Evolutionary conservation across 1,140 invertebrate species (phyloP).

Genomic region (Microplitis mediator): DNA sequence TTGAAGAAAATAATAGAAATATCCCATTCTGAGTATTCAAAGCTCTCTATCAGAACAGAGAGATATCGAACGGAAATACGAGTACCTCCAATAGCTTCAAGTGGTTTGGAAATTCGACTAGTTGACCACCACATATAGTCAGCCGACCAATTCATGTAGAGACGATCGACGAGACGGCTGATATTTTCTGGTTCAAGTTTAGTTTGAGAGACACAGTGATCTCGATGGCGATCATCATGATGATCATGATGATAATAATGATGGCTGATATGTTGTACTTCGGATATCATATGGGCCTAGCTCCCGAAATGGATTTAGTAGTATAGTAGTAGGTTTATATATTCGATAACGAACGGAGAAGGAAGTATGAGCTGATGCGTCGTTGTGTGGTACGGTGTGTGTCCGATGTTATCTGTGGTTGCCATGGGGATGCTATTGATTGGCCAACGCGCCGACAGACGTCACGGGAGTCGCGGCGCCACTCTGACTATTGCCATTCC

Average conservation of each 20-base stretch:
- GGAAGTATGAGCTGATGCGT: conserved; percentile 22
- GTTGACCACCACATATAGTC: background rate
- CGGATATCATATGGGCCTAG: background rate
- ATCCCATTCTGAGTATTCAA: background rate
- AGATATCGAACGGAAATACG: background rate
- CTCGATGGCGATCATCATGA: no score
- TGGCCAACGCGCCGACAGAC: conserved; percentile 63
- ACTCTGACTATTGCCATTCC: conserved; percentile 58
- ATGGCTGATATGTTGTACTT: background rate
- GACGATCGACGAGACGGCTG: no score
- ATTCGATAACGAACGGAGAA: conserved; percentile 1
- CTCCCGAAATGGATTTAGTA: no score
- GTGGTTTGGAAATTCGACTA: conserved; percentile 8
- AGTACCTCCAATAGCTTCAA: conserved; percentile 4
- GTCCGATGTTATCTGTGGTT: conserved; percentile 65
- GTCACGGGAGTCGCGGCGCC: conserved; percentile 63
- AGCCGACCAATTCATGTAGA: no score
- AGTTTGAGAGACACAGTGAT: no score
- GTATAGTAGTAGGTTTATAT: background rate
- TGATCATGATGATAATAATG: no score
- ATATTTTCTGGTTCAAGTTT: no score
- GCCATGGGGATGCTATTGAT: conserved; percentile 65
- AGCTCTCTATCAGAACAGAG: background rate
- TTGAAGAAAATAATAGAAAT: background rate
- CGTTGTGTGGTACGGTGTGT: conserved; percentile 32